Percentiles rank a stretch among this genome's conserved stretches.
phyloP scores from a whole-genome alignment of 2,888 invertebrate species.

The Kuschelorhynchus macadamiae region DNA sequence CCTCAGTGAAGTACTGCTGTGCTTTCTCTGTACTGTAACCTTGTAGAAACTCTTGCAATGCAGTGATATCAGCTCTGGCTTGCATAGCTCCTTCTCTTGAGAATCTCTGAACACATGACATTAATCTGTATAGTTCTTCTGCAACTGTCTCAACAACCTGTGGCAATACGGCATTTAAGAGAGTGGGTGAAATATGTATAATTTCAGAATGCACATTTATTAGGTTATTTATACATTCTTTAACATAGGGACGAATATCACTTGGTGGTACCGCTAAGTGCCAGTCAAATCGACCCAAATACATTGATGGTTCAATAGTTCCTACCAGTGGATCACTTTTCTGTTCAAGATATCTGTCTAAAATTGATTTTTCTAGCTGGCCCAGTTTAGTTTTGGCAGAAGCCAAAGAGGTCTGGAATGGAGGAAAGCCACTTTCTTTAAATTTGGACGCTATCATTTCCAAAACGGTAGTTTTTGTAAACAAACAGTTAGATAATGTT shows the following conservation, averaged over 20 bases:
- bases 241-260: slow-evolving; percentile 89
- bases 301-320: slow-evolving; percentile 97
- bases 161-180: slow-evolving; percentile 80
- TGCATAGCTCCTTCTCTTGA: slow-evolving; percentile 81
- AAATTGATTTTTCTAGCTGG: slow-evolving; percentile 75
- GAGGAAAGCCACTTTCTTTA: slow-evolving; percentile 79
- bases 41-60: slow-evolving; percentile 77
- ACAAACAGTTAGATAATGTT: slow-evolving; percentile 90
- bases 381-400: slow-evolving; percentile 77
- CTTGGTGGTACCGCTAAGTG: slow-evolving; percentile 81
- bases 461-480: slow-evolving; percentile 82
- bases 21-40: slow-evolving; percentile 68
- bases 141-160: slow-evolving; percentile 92
- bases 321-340: slow-evolving; percentile 95
- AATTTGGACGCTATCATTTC: slow-evolving; percentile 80
- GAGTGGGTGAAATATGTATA: slow-evolving; percentile 82
- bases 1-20: slow-evolving; percentile 82
- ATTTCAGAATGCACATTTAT: slow-evolving; percentile 85
- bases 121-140: slow-evolving; percentile 91
- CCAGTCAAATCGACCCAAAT: slow-evolving; percentile 90
- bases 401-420: slow-evolving; percentile 78
- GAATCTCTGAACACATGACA: slow-evolving; percentile 82
- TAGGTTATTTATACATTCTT: slow-evolving; percentile 87
- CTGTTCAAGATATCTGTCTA: slow-evolving; percentile 88
- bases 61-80: slow-evolving; percentile 83